Base-by-base conservation (phyloP, 2,113 vertebrate species). In the Nematolebias whitei region DNA sequence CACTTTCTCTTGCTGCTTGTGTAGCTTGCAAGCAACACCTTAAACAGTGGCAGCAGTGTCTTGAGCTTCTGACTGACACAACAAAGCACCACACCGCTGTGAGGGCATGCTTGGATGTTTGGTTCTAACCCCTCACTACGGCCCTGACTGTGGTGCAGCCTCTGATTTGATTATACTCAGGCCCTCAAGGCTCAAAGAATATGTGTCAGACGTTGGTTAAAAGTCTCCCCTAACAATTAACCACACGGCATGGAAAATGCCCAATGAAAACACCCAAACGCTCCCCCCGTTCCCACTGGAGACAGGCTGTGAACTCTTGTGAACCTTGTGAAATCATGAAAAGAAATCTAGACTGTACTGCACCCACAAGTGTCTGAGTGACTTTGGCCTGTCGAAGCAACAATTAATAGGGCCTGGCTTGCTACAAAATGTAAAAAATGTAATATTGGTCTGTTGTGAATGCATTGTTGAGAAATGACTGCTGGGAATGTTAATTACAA, bases 141-240 rank as follows among this genome's bases (percentile, higher is more conserved):
- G 77, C 84, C 64, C 50, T 71, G 85, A 74, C 74, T 76, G 12
- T 78, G 64, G 79, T 52, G 49, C 22, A 71, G 63, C 65, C 80
- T 53, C 71, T 77, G 80, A 84, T 84, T 76, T 79, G 62, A 85
- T 87, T 78, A 82, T 49, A 75, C 72, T 53, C 74, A 58, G 73
- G 72, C 78, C 80, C 78, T 85, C 50, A 19, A 65, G 81, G 78
- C 83, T 79, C 78, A 78, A 76, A 84, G 85, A 86, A 73, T 80
- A 78, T 71, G 90, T 91, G 84, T 91, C 81, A 89, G 90, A 88
- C 78, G n/a, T 61, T 85, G 84, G 84, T 86, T 90, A 80, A 82
- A 88, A 83, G 76, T 87, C 83, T 83, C 85, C 84, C 76, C 75
- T 83, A 90, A 90, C 83, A 89, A 86, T 85, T 82, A 92, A 93